Conservation (phyloP, 2,797 vertebrate genomes). For the Sphaeramia orbicularis region DNA sequence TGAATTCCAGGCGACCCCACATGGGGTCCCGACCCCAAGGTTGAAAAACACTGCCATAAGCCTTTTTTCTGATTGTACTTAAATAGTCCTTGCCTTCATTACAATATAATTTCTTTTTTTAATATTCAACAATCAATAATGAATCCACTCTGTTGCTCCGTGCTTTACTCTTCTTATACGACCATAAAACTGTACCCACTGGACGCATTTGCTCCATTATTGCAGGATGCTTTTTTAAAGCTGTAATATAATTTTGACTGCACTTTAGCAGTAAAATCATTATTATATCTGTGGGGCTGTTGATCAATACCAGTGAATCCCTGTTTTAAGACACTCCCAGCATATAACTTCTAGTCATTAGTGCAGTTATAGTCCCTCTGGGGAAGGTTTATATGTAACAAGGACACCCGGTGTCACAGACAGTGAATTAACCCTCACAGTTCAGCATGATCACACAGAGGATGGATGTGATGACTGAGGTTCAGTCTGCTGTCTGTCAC, state of each 20-base stretch:
- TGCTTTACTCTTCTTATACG: slow-evolving; percentile 19
- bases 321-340: slow-evolving; percentile 35
- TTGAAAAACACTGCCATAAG: too few species aligned
- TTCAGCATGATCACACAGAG: slow-evolving; percentile 6
- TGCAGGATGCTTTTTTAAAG: slow-evolving; percentile 23
- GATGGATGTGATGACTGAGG: neutral
- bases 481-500: neutral
- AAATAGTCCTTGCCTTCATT: slow-evolving; percentile 30
- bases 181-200: slow-evolving; percentile 15
- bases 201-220: slow-evolving; percentile 7
- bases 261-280: slow-evolving; percentile 36
- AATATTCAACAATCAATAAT: slow-evolving; percentile 43
- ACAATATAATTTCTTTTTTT: slow-evolving; percentile 32
- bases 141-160: slow-evolving; percentile 3
- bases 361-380: slow-evolving; percentile 19
- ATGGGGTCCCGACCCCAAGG: too few species aligned
- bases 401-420: slow-evolving; percentile 33
- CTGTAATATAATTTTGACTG: slow-evolving; percentile 44
- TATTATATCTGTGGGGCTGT: slow-evolving; percentile 38
- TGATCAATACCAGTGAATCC: slow-evolving; percentile 50
- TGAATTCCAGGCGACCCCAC: too few species aligned
- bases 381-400: slow-evolving; percentile 34
- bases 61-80: slow-evolving; percentile 1
- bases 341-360: slow-evolving; percentile 43
- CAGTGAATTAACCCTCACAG: slow-evolving; percentile 20